Conservation (phyloP, 1,140 invertebrate species). For the Neodiprion virginianus region DNA sequence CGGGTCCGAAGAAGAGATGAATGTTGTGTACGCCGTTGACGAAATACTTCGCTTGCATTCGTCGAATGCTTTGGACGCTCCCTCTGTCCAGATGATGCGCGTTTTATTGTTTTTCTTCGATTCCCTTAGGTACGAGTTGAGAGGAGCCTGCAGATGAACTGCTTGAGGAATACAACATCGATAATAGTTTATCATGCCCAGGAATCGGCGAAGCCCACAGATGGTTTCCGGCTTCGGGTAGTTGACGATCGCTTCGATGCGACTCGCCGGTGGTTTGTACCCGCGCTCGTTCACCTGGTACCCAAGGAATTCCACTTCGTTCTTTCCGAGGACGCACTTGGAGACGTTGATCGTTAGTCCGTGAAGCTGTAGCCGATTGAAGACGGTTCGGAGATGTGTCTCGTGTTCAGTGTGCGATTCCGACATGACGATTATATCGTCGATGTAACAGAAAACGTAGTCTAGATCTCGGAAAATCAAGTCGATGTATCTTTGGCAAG, state of each 20-base stretch:
- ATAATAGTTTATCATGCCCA: conserved; percentile 33
- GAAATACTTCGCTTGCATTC: conserved; percentile 17
- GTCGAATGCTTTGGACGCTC: conserved; percentile 20
- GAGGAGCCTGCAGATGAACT: conserved; percentile 22
- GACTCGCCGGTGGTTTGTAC: conserved; percentile 19
- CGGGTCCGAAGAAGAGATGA: too few species aligned
- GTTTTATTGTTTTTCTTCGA: conserved; percentile 27
- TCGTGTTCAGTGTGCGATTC: conserved; percentile 29
- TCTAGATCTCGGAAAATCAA: conserved; percentile 33
- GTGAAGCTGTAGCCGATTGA: conserved; percentile 26
- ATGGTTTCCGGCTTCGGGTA: conserved; percentile 24
- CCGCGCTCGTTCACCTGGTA: conserved; percentile 20
- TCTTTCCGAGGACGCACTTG: conserved; percentile 32
- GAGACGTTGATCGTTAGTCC: conserved; percentile 31
- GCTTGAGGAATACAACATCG: conserved; percentile 28
- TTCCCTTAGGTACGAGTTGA: conserved; percentile 19
- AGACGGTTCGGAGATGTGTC: conserved; percentile 25
- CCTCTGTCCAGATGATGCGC: conserved; percentile 20
- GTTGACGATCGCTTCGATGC: conserved; percentile 19
- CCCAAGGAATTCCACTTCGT: conserved; percentile 30
- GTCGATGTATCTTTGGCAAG: conserved; percentile 57
- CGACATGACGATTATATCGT: conserved; percentile 30
- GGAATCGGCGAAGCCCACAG: conserved; percentile 25
- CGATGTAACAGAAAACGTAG: conserved; percentile 31
- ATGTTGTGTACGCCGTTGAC: too few species aligned